A percentile compares a stretch with the other conserved stretches of the same genome.
phyloP scores from a whole-genome alignment of 2,113 vertebrate species.

The Emydura subglobosa region DNA sequence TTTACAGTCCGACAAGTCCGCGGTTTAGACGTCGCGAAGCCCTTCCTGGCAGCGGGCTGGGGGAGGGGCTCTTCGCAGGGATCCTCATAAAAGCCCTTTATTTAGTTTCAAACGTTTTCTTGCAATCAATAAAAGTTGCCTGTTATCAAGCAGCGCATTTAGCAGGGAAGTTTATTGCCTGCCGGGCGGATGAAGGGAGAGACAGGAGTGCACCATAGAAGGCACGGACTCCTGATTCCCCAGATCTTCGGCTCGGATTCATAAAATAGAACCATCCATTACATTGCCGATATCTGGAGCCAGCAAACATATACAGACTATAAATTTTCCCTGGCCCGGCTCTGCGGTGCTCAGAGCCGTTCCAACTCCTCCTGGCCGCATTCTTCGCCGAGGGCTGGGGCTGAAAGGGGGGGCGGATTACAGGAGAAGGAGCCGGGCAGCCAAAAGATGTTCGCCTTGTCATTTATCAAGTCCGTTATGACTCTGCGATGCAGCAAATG shows the following conservation, averaged over 20 bases:
- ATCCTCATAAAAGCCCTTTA: slow-evolving; percentile 72
- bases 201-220: slow-evolving; percentile 80
- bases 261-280: slow-evolving; percentile 84
- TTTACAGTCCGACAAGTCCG: slow-evolving; percentile 54
- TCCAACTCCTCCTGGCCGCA: slow-evolving; percentile 68
- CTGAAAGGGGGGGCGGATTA: slow-evolving; percentile 47
- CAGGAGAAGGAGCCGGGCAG: slow-evolving; percentile 43
- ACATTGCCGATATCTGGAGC: slow-evolving; percentile 89
- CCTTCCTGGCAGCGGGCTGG: slow-evolving; percentile 20
- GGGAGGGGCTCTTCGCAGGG: slow-evolving; percentile 25
- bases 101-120: slow-evolving; percentile 67
- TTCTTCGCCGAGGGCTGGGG: slow-evolving; percentile 59
- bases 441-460: slow-evolving; percentile 59
- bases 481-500: slow-evolving; percentile 70
- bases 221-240: slow-evolving; percentile 77
- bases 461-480: slow-evolving; percentile 77
- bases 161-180: slow-evolving; percentile 72
- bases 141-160: slow-evolving; percentile 74
- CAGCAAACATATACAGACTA: slow-evolving; percentile 91
- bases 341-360: slow-evolving; percentile 70
- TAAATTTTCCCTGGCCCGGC: slow-evolving; percentile 84
- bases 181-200: slow-evolving; percentile 67
- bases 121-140: slow-evolving; percentile 75
- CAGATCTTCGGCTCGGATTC: slow-evolving; percentile 72
- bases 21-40: slow-evolving; percentile 58